A percentile compares a stretch with the other conserved stretches of the same genome.
Evolutionary conservation across 2,888 invertebrate genomes (phyloP).

Genomic region (Elgonia sp.): DNA sequence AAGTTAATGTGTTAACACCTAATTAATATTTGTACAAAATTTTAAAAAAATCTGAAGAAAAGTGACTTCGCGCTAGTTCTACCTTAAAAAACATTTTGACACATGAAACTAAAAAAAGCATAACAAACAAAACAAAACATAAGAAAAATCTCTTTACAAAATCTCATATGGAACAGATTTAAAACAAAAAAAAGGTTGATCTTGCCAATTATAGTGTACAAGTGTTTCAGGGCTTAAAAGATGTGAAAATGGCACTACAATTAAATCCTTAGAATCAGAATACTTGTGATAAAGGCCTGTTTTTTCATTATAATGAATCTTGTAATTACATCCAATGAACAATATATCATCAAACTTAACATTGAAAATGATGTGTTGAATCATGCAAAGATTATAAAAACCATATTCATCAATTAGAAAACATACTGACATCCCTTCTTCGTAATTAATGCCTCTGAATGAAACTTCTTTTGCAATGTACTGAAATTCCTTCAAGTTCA

Average conservation of each 20-base stretch:
- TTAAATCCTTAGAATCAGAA: conserved; percentile 22
- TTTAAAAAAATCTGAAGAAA: no score
- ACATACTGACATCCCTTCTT: conserved; percentile 33
- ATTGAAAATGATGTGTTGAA: conserved; percentile 26
- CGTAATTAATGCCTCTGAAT: no score
- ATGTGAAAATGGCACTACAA: conserved; percentile 19
- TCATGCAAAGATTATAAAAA: conserved; percentile 46
- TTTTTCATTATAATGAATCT: conserved; percentile 34
- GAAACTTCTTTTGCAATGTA: no score
- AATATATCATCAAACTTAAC: conserved; percentile 21
- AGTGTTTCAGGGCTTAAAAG: conserved; percentile 35
- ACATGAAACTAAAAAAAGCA: conserved; percentile 4
- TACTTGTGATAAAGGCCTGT: conserved; percentile 26
- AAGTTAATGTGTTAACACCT: no score
- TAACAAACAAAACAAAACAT: conserved; percentile 2
- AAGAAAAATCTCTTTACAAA: conserved; percentile 1
- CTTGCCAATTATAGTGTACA: conserved; percentile 3
- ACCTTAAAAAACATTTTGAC: conserved; percentile 12
- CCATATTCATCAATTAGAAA: conserved; percentile 26
- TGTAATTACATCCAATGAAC: conserved; percentile 50
- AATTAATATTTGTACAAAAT: no score
- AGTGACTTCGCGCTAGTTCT: no score
- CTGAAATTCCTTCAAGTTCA: no score
- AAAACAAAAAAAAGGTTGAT: conserved; percentile 19
- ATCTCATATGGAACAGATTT: conserved; percentile 28